Evolutionary conservation across 2,888 invertebrate genomes (phyloP).

Genomic region (Troilus luridus): DNA sequence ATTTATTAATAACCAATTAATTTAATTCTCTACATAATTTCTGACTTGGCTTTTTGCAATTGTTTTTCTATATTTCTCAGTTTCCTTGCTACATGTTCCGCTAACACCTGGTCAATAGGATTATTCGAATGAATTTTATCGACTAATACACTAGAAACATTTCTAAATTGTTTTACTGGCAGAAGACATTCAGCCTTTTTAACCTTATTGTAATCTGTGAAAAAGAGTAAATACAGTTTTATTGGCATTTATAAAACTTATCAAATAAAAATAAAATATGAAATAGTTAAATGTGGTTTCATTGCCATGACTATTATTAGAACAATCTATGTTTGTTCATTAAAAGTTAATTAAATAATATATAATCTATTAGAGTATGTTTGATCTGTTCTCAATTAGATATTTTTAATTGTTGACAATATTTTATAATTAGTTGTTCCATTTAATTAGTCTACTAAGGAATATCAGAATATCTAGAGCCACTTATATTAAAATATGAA

Average conservation of each 20-base stretch:
- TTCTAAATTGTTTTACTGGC: conserved; percentile 31
- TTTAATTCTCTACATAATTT: background rate
- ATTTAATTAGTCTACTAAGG: no score
- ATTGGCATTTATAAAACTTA: background rate
- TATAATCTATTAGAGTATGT: no score
- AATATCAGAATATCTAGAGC: no score
- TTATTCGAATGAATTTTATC: conserved; percentile 48
- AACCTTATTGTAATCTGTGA: background rate
- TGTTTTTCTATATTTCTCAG: conserved; percentile 33
- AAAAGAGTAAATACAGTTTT: background rate
- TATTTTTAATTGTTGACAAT: no score
- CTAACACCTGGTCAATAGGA: conserved; percentile 49
- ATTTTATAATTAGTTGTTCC: no score
- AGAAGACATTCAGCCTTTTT: conserved; percentile 16
- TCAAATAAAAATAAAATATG: background rate
- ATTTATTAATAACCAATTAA: background rate
- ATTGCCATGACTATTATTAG: background rate
- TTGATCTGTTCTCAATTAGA: no score
- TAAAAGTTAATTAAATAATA: no score
- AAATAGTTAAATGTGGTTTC: background rate
- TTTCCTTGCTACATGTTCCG: conserved; percentile 32
- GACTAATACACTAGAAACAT: conserved; percentile 22
- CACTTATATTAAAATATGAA: no score
- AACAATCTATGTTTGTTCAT: no score
- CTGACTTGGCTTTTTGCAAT: conserved; percentile 7